Percentiles rank a stretch among this genome's conserved stretches.
Evolutionary conservation across 2,888 invertebrate genomes (phyloP).

Genomic region (Agonum fuliginosum): DNA sequence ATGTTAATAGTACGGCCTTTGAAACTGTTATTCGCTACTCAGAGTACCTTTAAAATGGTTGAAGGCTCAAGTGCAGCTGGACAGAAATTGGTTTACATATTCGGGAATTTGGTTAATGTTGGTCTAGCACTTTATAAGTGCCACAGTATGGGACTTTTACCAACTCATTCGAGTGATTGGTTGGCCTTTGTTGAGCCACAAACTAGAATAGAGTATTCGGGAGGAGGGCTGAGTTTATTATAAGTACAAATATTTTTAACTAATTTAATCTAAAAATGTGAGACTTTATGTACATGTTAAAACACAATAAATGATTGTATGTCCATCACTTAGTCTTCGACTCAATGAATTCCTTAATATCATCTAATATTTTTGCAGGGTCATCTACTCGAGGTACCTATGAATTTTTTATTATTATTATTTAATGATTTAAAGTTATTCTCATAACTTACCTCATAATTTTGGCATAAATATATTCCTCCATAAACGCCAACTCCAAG

Average conservation of each 20-base stretch:
- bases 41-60: slow-evolving; percentile 94
- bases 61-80: slow-evolving; percentile 92
- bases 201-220: slow-evolving; percentile 88
- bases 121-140: slow-evolving; percentile 96
- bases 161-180: slow-evolving; percentile 99
- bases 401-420: slow-evolving; percentile 10
- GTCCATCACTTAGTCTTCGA: slow-evolving; percentile 74
- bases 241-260: slow-evolving; percentile 67
- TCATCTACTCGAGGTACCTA: slow-evolving; percentile 92
- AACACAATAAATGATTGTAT: slow-evolving; percentile 59
- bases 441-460: slow-evolving; percentile 82
- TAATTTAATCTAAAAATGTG: not conserved
- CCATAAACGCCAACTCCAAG: slow-evolving; percentile 83
- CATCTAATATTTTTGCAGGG: slow-evolving; percentile 80
- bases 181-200: slow-evolving; percentile 96
- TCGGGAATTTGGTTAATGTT: slow-evolving; percentile 95
- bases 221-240: slow-evolving; percentile 84
- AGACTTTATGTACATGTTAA: slow-evolving; percentile 54
- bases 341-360: slow-evolving; percentile 82
- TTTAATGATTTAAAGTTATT: slow-evolving; percentile 41
- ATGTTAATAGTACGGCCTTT: slow-evolving; percentile 98
- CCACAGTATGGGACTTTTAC: slow-evolving; percentile 97
- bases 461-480: slow-evolving; percentile 84
- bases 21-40: slow-evolving; percentile 94
- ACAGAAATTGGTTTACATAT: slow-evolving; percentile 94